These are phyloP conservation scores for Scaptodrosophila lebanonensis DNA, from an alignment of 1,140 invertebrate genomes.

Conservation along the genomic window DNA sequence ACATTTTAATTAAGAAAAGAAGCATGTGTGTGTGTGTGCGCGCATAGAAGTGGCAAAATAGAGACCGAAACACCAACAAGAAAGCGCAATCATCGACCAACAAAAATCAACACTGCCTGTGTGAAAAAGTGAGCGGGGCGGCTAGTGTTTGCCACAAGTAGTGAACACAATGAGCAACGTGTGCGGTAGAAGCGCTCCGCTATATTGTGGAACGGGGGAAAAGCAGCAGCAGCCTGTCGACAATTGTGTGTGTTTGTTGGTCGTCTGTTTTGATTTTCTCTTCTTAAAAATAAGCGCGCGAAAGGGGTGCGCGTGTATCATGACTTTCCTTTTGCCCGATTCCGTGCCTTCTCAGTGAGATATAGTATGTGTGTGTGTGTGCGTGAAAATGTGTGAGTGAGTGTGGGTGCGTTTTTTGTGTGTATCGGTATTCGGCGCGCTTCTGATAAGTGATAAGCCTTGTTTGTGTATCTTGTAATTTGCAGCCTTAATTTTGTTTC, in stretches of 20 bases:
- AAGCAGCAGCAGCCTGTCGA: slow-evolving; percentile 18
- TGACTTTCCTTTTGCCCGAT: slow-evolving; percentile 59
- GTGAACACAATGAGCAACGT: no score
- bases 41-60: no score
- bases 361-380: slow-evolving; percentile 7
- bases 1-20: slow-evolving; percentile 44
- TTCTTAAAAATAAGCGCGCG: slow-evolving; percentile 69
- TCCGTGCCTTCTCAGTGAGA: not conserved
- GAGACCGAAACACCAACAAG: no score
- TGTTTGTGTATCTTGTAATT: slow-evolving; percentile 43
- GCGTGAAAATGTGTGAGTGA: not conserved
- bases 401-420: slow-evolving; percentile 1
- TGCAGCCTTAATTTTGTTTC: slow-evolving; percentile 20
- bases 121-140: slow-evolving; percentile 37
- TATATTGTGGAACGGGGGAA: no score
- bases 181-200: no score
- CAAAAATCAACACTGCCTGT: slow-evolving; percentile 20
- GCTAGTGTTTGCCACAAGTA: slow-evolving; percentile 4
- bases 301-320: slow-evolving; percentile 72
- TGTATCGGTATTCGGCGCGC: slow-evolving; percentile 53
- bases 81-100: no score
- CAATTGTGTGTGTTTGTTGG: slow-evolving; percentile 42
- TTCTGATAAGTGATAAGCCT: slow-evolving; percentile 60
- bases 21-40: no score
- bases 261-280: slow-evolving; percentile 71